phyloP scores from a whole-genome alignment of 1,140 invertebrate species.

The Pissodes strobi region DNA sequence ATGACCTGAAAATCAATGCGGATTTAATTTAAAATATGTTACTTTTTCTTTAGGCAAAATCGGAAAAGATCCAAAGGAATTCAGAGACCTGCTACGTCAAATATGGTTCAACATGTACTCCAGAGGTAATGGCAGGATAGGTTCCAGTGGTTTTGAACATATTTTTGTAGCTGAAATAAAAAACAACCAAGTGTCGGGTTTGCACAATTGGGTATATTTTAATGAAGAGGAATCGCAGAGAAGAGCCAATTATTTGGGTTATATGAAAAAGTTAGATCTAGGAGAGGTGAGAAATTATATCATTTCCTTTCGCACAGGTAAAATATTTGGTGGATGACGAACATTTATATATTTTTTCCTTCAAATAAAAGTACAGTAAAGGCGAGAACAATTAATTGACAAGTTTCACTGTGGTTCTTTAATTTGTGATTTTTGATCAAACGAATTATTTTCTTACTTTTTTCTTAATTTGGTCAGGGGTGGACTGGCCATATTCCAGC shows the following conservation, averaged over 20 bases:
- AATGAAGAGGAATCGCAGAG: conserved; percentile 70
- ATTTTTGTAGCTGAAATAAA: conserved; percentile 84
- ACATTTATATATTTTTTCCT: no score
- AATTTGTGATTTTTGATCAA: no score
- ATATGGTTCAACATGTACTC: conserved; percentile 85
- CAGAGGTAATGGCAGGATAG: conserved; percentile 72
- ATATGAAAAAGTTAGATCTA: conserved; percentile 72
- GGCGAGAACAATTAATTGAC: no score
- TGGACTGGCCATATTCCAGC: no score
- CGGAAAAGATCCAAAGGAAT: conserved; percentile 65
- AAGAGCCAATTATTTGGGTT: conserved; percentile 78
- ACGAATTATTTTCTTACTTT: no score
- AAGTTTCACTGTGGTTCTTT: no score
- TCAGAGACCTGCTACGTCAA: conserved; percentile 73
- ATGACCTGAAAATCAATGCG: no score
- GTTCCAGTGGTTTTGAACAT: conserved; percentile 86
- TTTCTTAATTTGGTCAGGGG: no score
- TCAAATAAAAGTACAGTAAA: no score
- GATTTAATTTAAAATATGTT: no score
- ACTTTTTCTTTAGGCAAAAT: conserved; percentile 53
- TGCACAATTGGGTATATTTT: conserved; percentile 92
- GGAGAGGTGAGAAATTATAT: conserved; percentile 64
- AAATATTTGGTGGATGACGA: no score
- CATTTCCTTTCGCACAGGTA: not conserved
- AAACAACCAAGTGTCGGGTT: conserved; percentile 73